These are phyloP conservation scores for Thamnaconus septentrionalis DNA, from an alignment of 2,113 vertebrate species.

Conservation along the genomic window DNA sequence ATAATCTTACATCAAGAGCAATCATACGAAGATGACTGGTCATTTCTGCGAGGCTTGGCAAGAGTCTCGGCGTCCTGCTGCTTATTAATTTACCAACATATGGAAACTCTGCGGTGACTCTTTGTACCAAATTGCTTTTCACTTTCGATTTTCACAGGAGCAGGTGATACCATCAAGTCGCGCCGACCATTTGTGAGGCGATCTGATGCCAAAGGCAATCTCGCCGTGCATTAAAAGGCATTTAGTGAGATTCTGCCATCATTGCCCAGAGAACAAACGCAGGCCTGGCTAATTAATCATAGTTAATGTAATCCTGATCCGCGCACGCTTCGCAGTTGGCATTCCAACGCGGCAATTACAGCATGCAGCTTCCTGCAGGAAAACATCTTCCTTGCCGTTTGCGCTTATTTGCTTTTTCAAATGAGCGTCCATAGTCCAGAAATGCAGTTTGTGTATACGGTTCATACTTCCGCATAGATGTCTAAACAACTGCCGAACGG, in stretches of 20 bases:
- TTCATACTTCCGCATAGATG: slow-evolving; percentile 31
- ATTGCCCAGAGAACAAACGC: slow-evolving; percentile 72
- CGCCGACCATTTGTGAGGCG: slow-evolving; percentile 73
- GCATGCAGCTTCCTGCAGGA: slow-evolving; percentile 54
- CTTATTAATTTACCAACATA: slow-evolving; percentile 99
- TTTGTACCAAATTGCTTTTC: slow-evolving; percentile 89
- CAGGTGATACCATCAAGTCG: slow-evolving; percentile 73
- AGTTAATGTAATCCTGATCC: slow-evolving; percentile 70
- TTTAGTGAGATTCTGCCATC: slow-evolving; percentile 68
- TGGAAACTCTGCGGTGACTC: slow-evolving; percentile 93
- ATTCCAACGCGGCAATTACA: slow-evolving; percentile 71
- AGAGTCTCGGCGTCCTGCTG: slow-evolving; percentile 94
- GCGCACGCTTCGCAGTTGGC: slow-evolving; percentile 66
- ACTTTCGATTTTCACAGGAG: slow-evolving; percentile 81
- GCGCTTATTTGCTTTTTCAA: slow-evolving; percentile 58
- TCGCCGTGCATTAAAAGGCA: slow-evolving; percentile 69
- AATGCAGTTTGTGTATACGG: slow-evolving; percentile 55
- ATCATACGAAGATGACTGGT: slow-evolving; percentile 94
- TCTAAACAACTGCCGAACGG: slow-evolving; percentile 25
- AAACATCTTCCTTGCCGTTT: slow-evolving; percentile 56
- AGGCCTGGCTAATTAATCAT: slow-evolving; percentile 73
- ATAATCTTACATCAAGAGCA: slow-evolving; percentile 93
- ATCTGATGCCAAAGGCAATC: slow-evolving; percentile 73
- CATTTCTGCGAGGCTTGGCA: slow-evolving; percentile 96
- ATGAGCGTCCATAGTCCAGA: slow-evolving; percentile 48